phyloP scores from a whole-genome alignment of 2,113 vertebrate species.

The Phodopus roborovskii region DNA sequence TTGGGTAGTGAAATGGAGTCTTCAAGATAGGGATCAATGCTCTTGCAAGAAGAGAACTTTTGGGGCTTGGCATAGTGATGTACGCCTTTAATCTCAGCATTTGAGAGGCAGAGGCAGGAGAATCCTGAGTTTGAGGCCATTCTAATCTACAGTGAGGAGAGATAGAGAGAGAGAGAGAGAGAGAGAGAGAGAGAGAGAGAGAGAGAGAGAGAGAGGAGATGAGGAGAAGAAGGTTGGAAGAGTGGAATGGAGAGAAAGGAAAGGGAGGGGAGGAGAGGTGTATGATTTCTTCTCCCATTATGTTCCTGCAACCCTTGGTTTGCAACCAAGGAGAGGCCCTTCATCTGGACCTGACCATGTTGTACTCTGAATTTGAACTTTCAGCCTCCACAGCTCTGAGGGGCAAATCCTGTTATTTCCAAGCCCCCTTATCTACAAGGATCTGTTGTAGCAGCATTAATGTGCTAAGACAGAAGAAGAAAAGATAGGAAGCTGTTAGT shows the following conservation, averaged over 20 bases:
- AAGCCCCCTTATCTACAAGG: not conserved
- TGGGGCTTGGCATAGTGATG: too few species aligned
- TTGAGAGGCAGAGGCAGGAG: not conserved
- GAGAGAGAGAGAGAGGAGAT: not conserved
- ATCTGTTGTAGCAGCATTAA: not conserved
- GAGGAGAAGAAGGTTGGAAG: accelerated
- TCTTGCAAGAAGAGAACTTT: not conserved
- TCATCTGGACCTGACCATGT: not conserved
- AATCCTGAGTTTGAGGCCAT: not conserved
- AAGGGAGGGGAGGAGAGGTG: accelerated
- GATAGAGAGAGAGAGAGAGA: too few species aligned
- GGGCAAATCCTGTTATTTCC: not conserved
- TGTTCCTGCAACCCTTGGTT: not conserved
- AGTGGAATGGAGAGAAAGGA: accelerated
- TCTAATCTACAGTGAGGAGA: not conserved
- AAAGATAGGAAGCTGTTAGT: not conserved
- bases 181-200: too few species aligned
- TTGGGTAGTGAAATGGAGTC: not conserved
- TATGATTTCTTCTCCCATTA: not conserved
- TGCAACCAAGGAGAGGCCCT: not conserved
- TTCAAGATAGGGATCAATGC: not conserved
- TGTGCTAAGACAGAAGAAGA: not conserved
- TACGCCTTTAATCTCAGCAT: not conserved
- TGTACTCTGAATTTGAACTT: not conserved
- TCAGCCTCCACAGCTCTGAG: not conserved